Base-by-base conservation (phyloP, 1,140 invertebrate genomes). In the Radopholus similis region DNA sequence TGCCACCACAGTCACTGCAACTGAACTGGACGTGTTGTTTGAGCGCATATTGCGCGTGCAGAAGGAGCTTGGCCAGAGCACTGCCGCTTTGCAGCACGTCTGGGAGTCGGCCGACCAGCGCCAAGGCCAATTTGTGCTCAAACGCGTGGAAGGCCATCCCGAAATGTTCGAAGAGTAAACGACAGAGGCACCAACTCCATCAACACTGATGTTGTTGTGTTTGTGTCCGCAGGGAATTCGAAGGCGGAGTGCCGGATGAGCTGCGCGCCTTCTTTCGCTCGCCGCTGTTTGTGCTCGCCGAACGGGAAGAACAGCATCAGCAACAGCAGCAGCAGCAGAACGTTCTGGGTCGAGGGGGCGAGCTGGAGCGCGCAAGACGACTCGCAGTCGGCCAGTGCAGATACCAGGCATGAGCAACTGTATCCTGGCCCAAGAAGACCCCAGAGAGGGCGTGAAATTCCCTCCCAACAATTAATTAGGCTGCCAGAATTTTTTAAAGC, bases 241-340 rank as follows among this genome's bases (percentile, higher is more conserved):
- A 62, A 47, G 59, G 57, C 11, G 66, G 66, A 13, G 32, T 68
- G n/a, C 66, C 66, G 30, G 3, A 13, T 23, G 64, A 68, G 32
- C 44, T 68, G 13, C 15, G 28, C 21, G 40, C 28, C 32, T 69
- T 68, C 23, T 68, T 68, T 18, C 47, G 47, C 15, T 66, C 30
- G 28, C 59, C 66, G 37, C 18, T 55, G 32, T 68, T 55, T 42
- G 15, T 55, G 13, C 64, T 68, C n/a, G 42, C 28, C 30, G 66
- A 68, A 32, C 21, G 28, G 37, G 40, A 64, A 64, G 4, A 40
- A 64, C 6, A 4, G 67, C 3, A 13, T 15, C 8, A n/a, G 21
- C 26, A 57, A 55, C 6, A 72, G 62, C 5, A 32, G 38, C 42
- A 54, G 34, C 30, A 67, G 70, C n/a, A 62, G 44, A 47, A 47